Conservation (phyloP, 1,140 invertebrate genomes). For the Heterodera schachtii region DNA sequence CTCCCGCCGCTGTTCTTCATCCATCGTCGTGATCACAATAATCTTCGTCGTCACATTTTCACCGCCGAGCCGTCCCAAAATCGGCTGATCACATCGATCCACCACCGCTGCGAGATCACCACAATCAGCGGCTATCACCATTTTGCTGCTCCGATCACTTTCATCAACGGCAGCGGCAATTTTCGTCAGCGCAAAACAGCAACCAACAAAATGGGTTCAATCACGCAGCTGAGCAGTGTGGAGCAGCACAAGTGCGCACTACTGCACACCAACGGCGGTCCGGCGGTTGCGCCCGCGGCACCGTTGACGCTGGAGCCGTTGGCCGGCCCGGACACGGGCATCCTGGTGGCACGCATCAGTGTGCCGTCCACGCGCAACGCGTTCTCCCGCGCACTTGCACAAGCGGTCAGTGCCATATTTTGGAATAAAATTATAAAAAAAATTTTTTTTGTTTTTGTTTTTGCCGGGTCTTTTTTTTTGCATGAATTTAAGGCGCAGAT, state of each 20-base stretch:
- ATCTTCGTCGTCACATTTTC: no score
- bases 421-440: background rate
- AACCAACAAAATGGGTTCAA: background rate
- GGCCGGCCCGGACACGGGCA: constrained; percentile 6
- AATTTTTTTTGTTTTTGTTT: no score
- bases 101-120: no score
- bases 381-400: constrained; percentile 16
- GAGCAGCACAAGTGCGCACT: background rate
- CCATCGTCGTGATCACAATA: background rate
- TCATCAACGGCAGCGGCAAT: no score
- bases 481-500: no score
- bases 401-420: background rate
- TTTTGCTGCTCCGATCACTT: no score
- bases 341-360: constrained; percentile 11
- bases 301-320: constrained; percentile 10
- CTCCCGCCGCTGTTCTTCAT: no score
- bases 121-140: no score
- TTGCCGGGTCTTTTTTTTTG: no score
- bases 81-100: no score
- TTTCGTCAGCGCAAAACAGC: no score
- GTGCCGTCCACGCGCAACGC: constrained; percentile 17
- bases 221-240: background rate
- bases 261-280: background rate
- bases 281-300: background rate
- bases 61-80: no score